Conservation (phyloP, 2,888 invertebrate genomes). For the Uropetala carovei region DNA sequence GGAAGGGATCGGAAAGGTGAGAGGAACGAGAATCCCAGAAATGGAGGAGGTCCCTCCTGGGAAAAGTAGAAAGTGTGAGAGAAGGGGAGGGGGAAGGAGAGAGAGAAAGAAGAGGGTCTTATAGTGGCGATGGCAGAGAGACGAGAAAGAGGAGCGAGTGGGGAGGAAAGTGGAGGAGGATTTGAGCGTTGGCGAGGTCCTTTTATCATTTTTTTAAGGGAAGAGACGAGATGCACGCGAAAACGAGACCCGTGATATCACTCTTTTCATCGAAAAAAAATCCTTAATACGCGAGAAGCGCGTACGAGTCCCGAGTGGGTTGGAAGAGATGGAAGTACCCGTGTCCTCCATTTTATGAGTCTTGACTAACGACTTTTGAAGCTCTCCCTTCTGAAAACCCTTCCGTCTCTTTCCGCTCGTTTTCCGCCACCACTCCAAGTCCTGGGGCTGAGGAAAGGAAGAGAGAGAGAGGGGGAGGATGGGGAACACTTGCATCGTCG, state of each 20-base stretch:
- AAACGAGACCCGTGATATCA: not conserved
- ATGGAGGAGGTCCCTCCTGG: not conserved
- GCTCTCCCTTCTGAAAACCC: not conserved
- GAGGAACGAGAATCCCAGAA: not conserved
- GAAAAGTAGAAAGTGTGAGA: not conserved
- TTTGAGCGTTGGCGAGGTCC: not conserved
- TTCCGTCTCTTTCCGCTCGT: not conserved
- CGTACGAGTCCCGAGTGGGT: constrained; percentile 8
- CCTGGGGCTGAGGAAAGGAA: constrained; percentile 15
- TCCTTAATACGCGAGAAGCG: constrained; percentile 9
- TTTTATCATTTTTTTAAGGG: not conserved
- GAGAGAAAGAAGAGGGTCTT: not conserved
- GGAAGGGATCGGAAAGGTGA: not conserved
- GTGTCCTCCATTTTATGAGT: constrained; percentile 38
- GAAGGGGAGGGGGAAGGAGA: not conserved
- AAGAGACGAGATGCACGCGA: not conserved
- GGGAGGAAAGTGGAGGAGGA: not conserved
- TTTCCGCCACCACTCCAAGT: constrained; percentile 34
- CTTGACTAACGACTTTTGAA: constrained; percentile 62
- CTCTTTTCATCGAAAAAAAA: not conserved
- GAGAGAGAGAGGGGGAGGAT: not conserved
- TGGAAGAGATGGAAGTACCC: not conserved
- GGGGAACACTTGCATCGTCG: constrained; percentile 26
- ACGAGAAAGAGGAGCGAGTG: not conserved
- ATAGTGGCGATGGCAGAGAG: too few relatives aligned